Conservation (phyloP, 2,113 vertebrate species). For the Percina caprodes region DNA sequence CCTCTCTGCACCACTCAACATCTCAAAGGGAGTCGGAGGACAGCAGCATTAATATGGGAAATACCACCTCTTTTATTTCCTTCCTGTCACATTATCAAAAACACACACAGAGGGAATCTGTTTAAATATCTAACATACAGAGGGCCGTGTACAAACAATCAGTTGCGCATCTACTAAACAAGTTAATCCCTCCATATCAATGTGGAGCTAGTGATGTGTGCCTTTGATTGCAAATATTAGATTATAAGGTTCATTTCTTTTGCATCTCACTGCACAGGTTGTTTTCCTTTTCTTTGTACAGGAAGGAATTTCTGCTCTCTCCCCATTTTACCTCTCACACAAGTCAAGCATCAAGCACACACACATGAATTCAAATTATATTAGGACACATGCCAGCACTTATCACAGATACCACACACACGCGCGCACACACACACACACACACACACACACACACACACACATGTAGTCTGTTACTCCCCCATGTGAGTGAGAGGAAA, state of each 20-base stretch:
- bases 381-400: slow-evolving; percentile 39
- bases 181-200: slow-evolving; percentile 33
- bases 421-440: background rate
- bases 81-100: slow-evolving; percentile 20
- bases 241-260: slow-evolving; percentile 37
- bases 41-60: slow-evolving; percentile 32
- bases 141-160: slow-evolving; percentile 8
- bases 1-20: slow-evolving; percentile 41
- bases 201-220: slow-evolving; percentile 26
- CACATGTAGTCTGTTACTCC: slow-evolving; percentile 26
- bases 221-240: slow-evolving; percentile 38
- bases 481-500: slow-evolving; percentile 31
- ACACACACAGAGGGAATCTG: background rate
- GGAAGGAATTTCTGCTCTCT: slow-evolving; percentile 24
- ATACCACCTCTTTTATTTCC: slow-evolving; percentile 14
- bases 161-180: slow-evolving; percentile 30
- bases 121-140: slow-evolving; percentile 4
- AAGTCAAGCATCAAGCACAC: slow-evolving; percentile 19
- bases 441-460: slow-evolving; percentile 6
- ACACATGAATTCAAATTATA: slow-evolving; percentile 40
- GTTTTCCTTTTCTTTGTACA: slow-evolving; percentile 20
- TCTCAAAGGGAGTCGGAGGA: slow-evolving; percentile 38
- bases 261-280: slow-evolving; percentile 2
- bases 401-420: slow-evolving; percentile 25
- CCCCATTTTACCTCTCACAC: slow-evolving; percentile 24